Evolutionary conservation across 2,797 vertebrate species (phyloP), one percentile per base, ranked within the genome.

Genomic region (Dicrostonyx torquatus): DNA sequence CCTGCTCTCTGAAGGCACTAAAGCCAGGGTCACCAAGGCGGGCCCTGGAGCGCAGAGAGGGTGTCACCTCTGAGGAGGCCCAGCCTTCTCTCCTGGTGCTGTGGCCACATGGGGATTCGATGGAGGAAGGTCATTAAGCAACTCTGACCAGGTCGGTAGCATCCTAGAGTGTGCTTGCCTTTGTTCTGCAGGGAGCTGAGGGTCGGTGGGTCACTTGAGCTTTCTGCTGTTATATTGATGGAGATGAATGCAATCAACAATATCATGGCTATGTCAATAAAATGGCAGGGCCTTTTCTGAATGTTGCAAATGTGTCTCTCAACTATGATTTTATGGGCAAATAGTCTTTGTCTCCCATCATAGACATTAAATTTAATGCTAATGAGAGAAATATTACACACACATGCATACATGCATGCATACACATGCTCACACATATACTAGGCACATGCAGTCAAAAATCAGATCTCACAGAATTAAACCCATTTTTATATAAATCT

Each of bases 121-220:
- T 17, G 94, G 96, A 97, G 43, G 94, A 92, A 96, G 76, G 92
- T 94, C 87, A 24, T 95, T 96, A 79, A 87, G 77, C 70, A 96
- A 83, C 86, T 86, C 98, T 98, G 98, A 98, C 40, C 98, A 98
- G 98, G 98, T 98, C 87, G 96, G 98, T 98, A 72, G 82, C 62
- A 2, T 64, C 89, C 93, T 95, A 1, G 94, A 87, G 62, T 82
- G 72, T n/a, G 18, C 58, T 34, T 43, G 26, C 17, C 40, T 88
- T 48, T 96, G 11, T 97, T 97, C 2, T 88, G 77, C 34, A 0
- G 2, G 78, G 79, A 92, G 45, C 70, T 13, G 1, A 20, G 76
- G 5, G n/a, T 50, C 22, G n/a, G 31, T 10, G 37, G 93, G n/a
- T 40, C 43, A 14, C n/a, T 87, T 93, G 86, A 43, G 40, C 29